phyloP scores from a whole-genome alignment of 2,113 vertebrate genomes.

The Ageneiosus marmoratus region DNA sequence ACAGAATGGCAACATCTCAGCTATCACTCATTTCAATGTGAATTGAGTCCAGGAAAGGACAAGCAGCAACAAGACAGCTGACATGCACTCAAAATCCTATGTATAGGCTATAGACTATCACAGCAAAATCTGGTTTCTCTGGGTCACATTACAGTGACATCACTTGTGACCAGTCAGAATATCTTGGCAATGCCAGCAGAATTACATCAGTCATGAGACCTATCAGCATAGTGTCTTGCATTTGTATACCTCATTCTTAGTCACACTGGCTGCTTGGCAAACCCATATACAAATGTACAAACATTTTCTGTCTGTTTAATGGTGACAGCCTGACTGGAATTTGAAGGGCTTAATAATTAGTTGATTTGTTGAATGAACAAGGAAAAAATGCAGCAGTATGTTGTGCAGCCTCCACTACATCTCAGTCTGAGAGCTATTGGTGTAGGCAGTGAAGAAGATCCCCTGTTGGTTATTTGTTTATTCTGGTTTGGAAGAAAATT shows the following conservation, averaged over 20 bases:
- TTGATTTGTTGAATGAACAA: slow-evolving; percentile 4
- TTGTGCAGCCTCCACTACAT: slow-evolving; percentile 10
- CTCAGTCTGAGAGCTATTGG: neutral
- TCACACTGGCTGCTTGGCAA: slow-evolving; percentile 4
- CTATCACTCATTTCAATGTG: slow-evolving; percentile 35
- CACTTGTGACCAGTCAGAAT: slow-evolving; percentile 25
- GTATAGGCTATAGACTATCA: slow-evolving; percentile 4
- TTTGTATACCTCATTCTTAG: neutral
- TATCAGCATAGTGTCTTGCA: slow-evolving; percentile 27
- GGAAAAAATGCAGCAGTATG: neutral
- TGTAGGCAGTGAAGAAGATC: neutral
- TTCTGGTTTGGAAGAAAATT: slow-evolving; percentile 5
- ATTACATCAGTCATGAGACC: slow-evolving; percentile 30
- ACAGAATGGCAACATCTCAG: slow-evolving; percentile 18
- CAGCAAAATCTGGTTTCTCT: neutral
- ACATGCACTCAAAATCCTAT: slow-evolving; percentile 37
- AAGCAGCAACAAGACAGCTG: slow-evolving; percentile 21
- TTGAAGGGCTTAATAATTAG: slow-evolving; percentile 11
- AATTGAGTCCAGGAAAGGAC: slow-evolving; percentile 36
- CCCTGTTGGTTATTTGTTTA: slow-evolving; percentile 8
- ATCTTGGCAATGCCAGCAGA: slow-evolving; percentile 34
- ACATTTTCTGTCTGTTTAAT: neutral
- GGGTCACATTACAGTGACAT: slow-evolving; percentile 38
- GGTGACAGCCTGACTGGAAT: neutral
- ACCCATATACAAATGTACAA: neutral